Evolutionary conservation across 2,888 invertebrate genomes (phyloP), one percentile per base, ranked within the genome.

Genomic region (Hecatera dysodea): DNA sequence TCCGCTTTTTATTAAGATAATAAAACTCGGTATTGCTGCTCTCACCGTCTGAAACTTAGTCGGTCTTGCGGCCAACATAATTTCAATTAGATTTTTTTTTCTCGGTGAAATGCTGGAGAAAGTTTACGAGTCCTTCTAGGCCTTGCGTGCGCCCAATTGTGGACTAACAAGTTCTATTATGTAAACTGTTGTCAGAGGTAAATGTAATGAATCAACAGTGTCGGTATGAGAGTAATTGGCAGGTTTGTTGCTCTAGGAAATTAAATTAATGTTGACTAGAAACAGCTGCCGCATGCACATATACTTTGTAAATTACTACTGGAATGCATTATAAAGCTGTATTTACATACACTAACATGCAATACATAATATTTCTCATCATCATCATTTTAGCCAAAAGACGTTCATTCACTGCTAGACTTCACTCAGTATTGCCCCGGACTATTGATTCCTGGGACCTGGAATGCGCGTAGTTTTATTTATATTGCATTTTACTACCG

Each of bases 1-100:
- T 67, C 69, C 82, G 81, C 80, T 87, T 90, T 91, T 91, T 89
- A 90, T 89, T 86, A 88, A 88, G 88, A 91, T 90, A 92, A 92
- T 90, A 90, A 91, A 85, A 90, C 78, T 72, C 71, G 67, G 78
- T 72, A 89, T 86, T 89, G 88, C 88, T 87, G 84, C 87, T 84
- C 84, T 86, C 82, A 70, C 66, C 77, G 82, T 71, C 74, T 73
- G 60, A 80, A 90, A 90, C 82, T 90, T 90, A 71, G 75, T 75
- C 85, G 61, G 81, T 82, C 67, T 81, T 72, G 85, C 68, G 70
- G 74, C 62, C 68, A 80, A 89, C 89, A 89, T 91, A 87, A 90
- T 92, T 92, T 91, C 89, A 92, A 91, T 91, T 91, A 88, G 84
- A 33, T 57, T 68, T 79, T 86, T 88, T 89, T 76, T 74, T 72